These are phyloP conservation scores for Tachysurus fulvidraco DNA, from an alignment of 2,113 vertebrate genomes.

Conservation along the genomic window DNA sequence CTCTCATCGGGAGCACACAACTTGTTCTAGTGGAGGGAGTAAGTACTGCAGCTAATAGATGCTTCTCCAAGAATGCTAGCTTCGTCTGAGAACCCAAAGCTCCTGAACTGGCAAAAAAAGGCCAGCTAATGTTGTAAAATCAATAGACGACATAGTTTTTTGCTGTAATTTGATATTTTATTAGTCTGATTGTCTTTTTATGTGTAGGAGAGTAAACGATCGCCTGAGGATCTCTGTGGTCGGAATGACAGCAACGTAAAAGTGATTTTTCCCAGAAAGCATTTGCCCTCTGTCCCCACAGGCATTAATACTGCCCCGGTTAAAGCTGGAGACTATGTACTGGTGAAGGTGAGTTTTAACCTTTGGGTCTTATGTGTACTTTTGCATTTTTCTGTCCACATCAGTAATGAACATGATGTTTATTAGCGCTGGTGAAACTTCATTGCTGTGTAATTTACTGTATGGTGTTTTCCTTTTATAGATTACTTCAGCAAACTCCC, in stretches of 20 bases:
- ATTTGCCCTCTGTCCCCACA: slow-evolving; percentile 59
- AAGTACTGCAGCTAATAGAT: slow-evolving; percentile 57
- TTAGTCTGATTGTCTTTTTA: not conserved
- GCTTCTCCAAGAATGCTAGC: not conserved
- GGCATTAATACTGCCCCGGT: slow-evolving; percentile 60
- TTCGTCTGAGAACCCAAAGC: not conserved
- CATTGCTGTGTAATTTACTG: not conserved
- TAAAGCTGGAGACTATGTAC: slow-evolving; percentile 84
- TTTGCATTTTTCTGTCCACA: not conserved
- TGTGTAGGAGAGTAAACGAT: slow-evolving; percentile 87
- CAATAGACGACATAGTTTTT: not conserved
- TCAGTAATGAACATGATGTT: not conserved
- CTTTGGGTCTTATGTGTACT: not conserved
- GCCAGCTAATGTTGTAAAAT: not conserved
- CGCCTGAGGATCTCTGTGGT: slow-evolving; percentile 81
- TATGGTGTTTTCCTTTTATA: slow-evolving; percentile 56
- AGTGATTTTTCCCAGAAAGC: slow-evolving; percentile 83
- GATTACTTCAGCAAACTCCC: slow-evolving; percentile 85
- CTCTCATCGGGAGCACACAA: slow-evolving; percentile 74
- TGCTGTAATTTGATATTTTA: not conserved
- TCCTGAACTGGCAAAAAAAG: not conserved
- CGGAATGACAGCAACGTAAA: slow-evolving; percentile 89
- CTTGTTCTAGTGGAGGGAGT: slow-evolving; percentile 88
- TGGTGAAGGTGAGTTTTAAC: slow-evolving; percentile 81
- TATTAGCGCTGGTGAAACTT: not conserved